Evolutionary conservation across 2,113 vertebrate genomes (phyloP).

Genomic region (Apodemus speciosus): DNA sequence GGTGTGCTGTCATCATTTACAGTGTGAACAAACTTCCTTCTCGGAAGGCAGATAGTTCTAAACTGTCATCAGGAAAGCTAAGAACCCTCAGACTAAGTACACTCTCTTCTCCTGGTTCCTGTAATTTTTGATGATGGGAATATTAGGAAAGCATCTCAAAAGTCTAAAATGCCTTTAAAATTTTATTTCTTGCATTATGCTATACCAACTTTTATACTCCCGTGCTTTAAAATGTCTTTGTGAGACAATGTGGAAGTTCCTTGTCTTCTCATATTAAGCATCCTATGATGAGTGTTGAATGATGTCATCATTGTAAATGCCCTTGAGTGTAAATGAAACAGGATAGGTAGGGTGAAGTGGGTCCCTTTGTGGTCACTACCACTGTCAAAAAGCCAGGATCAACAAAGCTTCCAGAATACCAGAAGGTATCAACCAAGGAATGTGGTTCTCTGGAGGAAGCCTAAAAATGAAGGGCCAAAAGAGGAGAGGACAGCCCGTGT

Average conservation of each 20-base stretch:
- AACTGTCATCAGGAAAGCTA: background rate
- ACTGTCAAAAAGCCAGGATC: background rate
- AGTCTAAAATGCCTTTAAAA: slow-evolving; percentile 2
- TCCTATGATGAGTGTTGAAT: background rate
- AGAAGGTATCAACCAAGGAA: background rate
- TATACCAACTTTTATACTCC: background rate
- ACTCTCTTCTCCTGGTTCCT: slow-evolving; percentile 31
- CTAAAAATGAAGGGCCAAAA: background rate
- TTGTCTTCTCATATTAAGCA: background rate
- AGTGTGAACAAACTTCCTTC: background rate
- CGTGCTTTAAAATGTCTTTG: background rate
- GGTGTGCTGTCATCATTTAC: background rate
- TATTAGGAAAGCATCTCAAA: slow-evolving; percentile 36
- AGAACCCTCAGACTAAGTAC: background rate
- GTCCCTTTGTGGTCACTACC: background rate
- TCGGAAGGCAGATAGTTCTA: background rate
- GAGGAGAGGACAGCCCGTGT: background rate
- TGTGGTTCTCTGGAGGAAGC: background rate
- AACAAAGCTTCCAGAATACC: background rate
- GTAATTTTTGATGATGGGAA: slow-evolving; percentile 40
- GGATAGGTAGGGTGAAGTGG: background rate
- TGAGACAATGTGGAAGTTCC: background rate
- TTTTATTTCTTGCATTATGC: background rate
- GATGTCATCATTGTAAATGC: background rate
- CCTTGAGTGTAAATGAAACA: background rate